Percentiles rank a stretch among this genome's conserved stretches.
Conservation (phyloP, 2,113 vertebrate genomes). For the Parus major region DNA sequence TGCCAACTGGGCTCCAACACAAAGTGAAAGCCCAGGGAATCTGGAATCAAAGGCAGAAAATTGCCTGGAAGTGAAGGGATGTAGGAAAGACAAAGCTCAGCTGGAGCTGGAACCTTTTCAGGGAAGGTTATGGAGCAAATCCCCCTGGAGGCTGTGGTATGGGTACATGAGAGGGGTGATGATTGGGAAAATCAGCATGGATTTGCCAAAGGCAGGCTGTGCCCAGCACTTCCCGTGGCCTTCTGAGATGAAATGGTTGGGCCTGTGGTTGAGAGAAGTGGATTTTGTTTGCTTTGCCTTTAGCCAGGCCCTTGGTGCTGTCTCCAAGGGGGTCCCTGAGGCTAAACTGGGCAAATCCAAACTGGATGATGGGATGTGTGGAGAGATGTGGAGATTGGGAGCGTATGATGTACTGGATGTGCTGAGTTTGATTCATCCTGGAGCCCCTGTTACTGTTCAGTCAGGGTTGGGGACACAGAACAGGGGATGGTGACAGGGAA, state of each 20-base stretch:
- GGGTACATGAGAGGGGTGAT: not conserved
- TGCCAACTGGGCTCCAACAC: not conserved
- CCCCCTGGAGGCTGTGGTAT: not conserved
- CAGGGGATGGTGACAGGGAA: not conserved
- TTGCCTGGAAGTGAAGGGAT: not conserved
- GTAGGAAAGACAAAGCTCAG: not conserved
- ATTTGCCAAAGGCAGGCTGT: not conserved
- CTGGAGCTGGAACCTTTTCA: not conserved
- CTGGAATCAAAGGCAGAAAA: not conserved
- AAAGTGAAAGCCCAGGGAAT: not conserved
- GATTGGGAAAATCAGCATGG: not conserved
- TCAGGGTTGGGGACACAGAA: not conserved
- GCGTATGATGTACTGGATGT: not conserved
- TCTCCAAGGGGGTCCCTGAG: not conserved
- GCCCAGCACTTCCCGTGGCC: not conserved
- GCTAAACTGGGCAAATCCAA: not conserved
- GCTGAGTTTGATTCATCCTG: not conserved
- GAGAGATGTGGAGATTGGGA: not conserved
- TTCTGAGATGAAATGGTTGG: not conserved
- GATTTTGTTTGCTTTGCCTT: not conserved
- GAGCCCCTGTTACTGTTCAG: not conserved
- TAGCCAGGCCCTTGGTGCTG: not conserved
- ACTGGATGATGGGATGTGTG: not conserved
- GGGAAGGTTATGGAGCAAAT: not conserved
- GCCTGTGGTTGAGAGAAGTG: not conserved